Conservation (phyloP, 2,113 vertebrate species). For the Ophiodon elongatus region DNA sequence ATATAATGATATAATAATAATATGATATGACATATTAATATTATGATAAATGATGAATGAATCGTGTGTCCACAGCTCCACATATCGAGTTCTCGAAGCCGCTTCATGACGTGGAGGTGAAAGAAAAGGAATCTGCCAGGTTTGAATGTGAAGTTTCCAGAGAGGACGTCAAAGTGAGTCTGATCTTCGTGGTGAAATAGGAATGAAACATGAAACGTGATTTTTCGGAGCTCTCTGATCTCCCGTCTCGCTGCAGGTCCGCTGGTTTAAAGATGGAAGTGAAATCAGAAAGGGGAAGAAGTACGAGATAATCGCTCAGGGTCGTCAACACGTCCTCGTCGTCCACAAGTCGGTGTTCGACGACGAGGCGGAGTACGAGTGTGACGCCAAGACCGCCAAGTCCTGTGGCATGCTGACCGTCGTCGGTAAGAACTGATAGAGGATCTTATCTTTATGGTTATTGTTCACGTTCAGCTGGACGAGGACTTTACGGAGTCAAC, state of each 20-base stretch:
- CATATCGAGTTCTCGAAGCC: constrained; percentile 95
- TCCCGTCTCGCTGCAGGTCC: constrained; percentile 83
- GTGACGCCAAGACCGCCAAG: constrained; percentile 93
- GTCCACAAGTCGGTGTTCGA: constrained; percentile 93
- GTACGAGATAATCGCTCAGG: constrained; percentile 94
- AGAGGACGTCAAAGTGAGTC: constrained; percentile 89
- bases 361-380: constrained; percentile 98
- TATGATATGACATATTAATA: too few relatives aligned
- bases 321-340: constrained; percentile 90
- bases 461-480: too few relatives aligned
- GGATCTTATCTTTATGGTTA: too few relatives aligned
- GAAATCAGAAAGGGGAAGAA: constrained; percentile 99
- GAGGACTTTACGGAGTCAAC: too few relatives aligned
- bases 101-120: constrained; percentile 94
- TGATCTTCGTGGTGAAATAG: neutral
- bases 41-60: too few relatives aligned
- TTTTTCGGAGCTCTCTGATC: neutral
- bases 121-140: constrained; percentile 93
- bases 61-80: constrained; percentile 84
- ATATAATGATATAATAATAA: too few relatives aligned
- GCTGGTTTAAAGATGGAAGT: constrained; percentile 96
- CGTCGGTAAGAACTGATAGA: constrained; percentile 88
- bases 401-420: constrained; percentile 97
- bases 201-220: neutral
- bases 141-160: constrained; percentile 98